A percentile compares a stretch with the other conserved stretches of the same genome.
Conservation (phyloP, 2,113 vertebrate genomes). For the Drymodes brunneopygia region DNA sequence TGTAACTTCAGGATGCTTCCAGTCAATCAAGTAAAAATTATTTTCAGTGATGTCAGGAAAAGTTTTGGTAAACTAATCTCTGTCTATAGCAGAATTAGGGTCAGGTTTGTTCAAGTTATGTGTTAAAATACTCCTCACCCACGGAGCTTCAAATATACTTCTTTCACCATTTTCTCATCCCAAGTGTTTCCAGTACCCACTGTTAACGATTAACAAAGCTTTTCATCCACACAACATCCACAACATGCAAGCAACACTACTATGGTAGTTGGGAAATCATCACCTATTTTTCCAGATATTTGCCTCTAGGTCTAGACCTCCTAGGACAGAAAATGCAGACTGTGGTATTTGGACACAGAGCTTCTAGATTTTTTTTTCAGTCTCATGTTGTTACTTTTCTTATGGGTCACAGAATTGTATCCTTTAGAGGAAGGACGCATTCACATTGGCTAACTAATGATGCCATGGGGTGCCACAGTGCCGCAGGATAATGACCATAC, state of each 20-base stretch:
- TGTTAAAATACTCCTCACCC: neutral
- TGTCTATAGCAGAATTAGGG: neutral
- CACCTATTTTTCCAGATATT: neutral
- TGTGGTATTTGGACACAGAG: neutral
- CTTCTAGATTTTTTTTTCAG: neutral
- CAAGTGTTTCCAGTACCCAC: neutral
- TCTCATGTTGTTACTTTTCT: neutral
- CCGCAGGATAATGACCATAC: neutral
- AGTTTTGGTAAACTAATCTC: neutral
- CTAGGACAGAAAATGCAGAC: neutral
- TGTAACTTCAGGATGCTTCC: neutral
- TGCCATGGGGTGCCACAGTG: neutral
- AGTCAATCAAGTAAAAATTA: neutral
- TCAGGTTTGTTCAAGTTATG: neutral
- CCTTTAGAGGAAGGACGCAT: neutral
- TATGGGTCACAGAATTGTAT: neutral
- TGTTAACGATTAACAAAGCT: neutral
- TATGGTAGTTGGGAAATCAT: neutral
- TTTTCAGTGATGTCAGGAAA: neutral
- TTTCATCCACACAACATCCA: neutral
- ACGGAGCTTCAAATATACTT: neutral
- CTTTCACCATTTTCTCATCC: neutral
- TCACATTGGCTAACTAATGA: accelerated
- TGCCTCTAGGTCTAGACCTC: neutral
- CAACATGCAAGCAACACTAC: neutral